Evolutionary conservation across 2,888 invertebrate genomes (phyloP).

Genomic region (Rhamnusium bicolor): DNA sequence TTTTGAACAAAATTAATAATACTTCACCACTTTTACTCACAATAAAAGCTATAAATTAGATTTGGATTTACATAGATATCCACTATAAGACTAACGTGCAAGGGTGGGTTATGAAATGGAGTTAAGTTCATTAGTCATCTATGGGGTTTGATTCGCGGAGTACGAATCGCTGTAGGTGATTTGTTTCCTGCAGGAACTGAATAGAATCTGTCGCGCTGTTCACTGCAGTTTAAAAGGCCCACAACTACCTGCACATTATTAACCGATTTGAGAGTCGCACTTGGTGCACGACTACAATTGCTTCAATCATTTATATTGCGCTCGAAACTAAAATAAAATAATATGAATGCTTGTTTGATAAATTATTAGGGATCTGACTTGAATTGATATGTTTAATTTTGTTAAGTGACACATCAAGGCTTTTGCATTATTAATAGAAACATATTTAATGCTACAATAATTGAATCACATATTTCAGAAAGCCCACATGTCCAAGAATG

Average conservation of each 20-base stretch:
- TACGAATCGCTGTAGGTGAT: slow-evolving; percentile 49
- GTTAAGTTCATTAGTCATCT: slow-evolving; percentile 60
- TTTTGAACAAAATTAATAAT: slow-evolving; percentile 34
- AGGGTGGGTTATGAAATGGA: slow-evolving; percentile 49
- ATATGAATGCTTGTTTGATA: neutral
- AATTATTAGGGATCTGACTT: neutral
- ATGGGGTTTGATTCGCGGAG: slow-evolving; percentile 56
- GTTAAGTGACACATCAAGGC: no score
- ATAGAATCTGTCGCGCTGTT: slow-evolving; percentile 49
- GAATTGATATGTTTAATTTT: no score
- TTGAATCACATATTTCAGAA: no score
- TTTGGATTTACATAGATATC: slow-evolving; percentile 54
- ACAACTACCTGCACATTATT: slow-evolving; percentile 29
- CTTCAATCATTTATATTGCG: neutral
- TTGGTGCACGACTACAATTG: slow-evolving; percentile 22
- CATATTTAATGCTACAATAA: no score
- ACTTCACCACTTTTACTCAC: slow-evolving; percentile 38
- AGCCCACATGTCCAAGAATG: no score
- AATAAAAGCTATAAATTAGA: slow-evolving; percentile 49
- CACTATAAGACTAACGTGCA: slow-evolving; percentile 48
- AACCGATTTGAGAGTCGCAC: slow-evolving; percentile 4
- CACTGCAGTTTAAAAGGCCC: slow-evolving; percentile 11
- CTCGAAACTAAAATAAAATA: neutral
- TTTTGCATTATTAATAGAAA: no score
- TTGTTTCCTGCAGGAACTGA: slow-evolving; percentile 60